These are phyloP conservation scores for Bovichtus diacanthus DNA, from an alignment of 2,797 vertebrate species.

Conservation along the genomic window DNA sequence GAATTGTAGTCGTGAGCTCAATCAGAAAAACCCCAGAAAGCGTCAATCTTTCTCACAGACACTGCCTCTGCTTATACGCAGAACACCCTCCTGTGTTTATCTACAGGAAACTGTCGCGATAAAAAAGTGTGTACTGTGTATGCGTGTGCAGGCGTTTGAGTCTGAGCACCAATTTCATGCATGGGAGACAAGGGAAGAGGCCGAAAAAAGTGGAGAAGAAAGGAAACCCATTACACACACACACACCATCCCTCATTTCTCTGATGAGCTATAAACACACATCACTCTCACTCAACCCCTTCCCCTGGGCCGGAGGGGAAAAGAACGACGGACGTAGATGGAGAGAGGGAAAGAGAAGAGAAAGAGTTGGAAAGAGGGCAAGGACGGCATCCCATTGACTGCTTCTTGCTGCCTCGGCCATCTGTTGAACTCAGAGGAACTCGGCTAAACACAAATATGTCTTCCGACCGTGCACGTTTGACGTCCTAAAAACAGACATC, in stretches of 20 bases:
- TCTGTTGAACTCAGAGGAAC: constrained; percentile 25
- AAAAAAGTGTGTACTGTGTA: constrained; percentile 31
- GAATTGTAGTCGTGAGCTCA: not conserved
- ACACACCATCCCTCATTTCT: constrained; percentile 49
- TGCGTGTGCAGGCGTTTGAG: not conserved
- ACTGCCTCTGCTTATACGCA: not conserved
- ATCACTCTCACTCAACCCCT: constrained; percentile 40
- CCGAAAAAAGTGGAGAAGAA: constrained; percentile 55
- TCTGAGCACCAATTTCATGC: constrained; percentile 68
- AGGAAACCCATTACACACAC: constrained; percentile 55
- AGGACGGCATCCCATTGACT: constrained; percentile 37
- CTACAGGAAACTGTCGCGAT: constrained; percentile 70
- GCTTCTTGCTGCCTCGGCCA: constrained; percentile 9
- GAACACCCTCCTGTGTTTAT: constrained; percentile 53
- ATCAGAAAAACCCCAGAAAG: constrained; percentile 16
- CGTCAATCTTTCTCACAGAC: not conserved
- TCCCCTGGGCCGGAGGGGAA: constrained; percentile 13
- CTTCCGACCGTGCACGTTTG: constrained; percentile 1
- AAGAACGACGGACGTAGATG: constrained; percentile 9
- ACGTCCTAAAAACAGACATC: constrained; percentile 25
- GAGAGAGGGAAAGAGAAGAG: not conserved
- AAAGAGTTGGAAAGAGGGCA: not conserved
- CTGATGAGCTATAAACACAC: constrained; percentile 61
- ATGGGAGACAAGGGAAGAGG: constrained; percentile 62
- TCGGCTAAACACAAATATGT: constrained; percentile 34